A percentile compares a stretch with the other conserved stretches of the same genome.
phyloP scores from a whole-genome alignment of 2,797 vertebrate genomes.

The Hydrocynus forskahlii region DNA sequence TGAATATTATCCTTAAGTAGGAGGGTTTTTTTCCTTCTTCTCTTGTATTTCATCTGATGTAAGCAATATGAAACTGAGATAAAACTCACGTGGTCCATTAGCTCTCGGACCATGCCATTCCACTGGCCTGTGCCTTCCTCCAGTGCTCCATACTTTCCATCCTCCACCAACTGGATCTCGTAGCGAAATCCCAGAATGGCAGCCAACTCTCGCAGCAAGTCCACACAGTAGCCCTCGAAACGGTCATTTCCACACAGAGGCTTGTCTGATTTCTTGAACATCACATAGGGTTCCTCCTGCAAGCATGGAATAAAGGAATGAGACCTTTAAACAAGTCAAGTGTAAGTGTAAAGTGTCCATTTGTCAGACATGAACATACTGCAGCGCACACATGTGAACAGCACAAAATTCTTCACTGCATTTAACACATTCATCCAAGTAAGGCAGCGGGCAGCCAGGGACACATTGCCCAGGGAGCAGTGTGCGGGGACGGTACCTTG shows the following conservation, averaged over 20 bases:
- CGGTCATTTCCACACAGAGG: conserved; percentile 81
- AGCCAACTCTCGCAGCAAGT: conserved; percentile 78
- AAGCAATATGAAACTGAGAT: not conserved
- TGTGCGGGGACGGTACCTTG: too few species aligned
- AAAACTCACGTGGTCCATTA: conserved; percentile 94
- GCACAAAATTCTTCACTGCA: too few species aligned
- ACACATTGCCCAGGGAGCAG: too few species aligned
- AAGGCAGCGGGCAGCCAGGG: too few species aligned
- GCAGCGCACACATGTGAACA: too few species aligned
- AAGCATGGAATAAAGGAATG: too few species aligned
- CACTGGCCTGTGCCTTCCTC: conserved; percentile 86
- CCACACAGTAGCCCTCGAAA: conserved; percentile 80
- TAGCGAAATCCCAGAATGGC: conserved; percentile 79
- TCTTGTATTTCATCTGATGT: too few species aligned
- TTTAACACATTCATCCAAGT: too few species aligned
- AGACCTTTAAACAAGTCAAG: not conserved
- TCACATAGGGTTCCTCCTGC: conserved; percentile 82
- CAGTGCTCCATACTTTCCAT: conserved; percentile 75
- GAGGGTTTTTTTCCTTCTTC: too few species aligned
- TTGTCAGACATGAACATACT: too few species aligned
- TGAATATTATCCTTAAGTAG: too few species aligned
- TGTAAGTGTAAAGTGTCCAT: not conserved
- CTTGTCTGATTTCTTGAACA: conserved; percentile 83
- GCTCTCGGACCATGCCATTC: conserved; percentile 97
- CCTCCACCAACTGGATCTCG: conserved; percentile 79